A percentile compares a stretch with the other conserved stretches of the same genome.
phyloP scores from a whole-genome alignment of 2,113 vertebrate genomes.

The Callaeas wilsoni region DNA sequence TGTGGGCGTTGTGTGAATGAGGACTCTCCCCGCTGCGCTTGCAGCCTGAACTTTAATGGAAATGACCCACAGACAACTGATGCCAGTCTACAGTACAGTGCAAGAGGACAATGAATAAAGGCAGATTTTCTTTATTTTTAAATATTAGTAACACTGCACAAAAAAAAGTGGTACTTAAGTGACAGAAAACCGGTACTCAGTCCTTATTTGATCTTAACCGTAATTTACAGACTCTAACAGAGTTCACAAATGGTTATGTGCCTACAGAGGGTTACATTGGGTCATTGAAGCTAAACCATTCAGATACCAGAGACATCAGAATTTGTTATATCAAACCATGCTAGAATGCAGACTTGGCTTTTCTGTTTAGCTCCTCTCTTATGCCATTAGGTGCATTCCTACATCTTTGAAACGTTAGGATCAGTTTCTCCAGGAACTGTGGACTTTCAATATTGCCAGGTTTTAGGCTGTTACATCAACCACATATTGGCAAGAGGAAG shows the following conservation, averaged over 20 bases:
- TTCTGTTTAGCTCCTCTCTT: not conserved
- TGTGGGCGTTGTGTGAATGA: not conserved
- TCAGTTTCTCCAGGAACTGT: not conserved
- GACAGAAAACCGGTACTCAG: not conserved
- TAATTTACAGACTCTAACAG: conserved; percentile 41
- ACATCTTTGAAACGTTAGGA: not conserved
- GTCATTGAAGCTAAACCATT: not conserved
- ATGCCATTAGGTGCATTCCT: not conserved
- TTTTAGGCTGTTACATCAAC: not conserved
- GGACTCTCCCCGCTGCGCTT: not conserved
- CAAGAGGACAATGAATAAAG: conserved; percentile 35
- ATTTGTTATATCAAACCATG: not conserved
- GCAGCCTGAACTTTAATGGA: not conserved
- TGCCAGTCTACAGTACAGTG: not conserved
- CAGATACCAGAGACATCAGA: not conserved
- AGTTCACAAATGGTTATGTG: conserved; percentile 6
- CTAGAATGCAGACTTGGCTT: not conserved
- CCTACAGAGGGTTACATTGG: conserved; percentile 23
- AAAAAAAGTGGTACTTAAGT: conserved; percentile 38
- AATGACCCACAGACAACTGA: not conserved
- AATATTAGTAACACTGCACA: conserved; percentile 48
- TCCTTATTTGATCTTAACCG: not conserved
- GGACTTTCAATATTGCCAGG: conserved; percentile 15
- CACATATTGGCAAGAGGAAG: not conserved
- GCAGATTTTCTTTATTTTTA: conserved; percentile 51